A percentile compares a stretch with the other conserved stretches of the same genome.
Conservation (phyloP, 2,113 vertebrate species). For the Ramphastos sulfuratus region DNA sequence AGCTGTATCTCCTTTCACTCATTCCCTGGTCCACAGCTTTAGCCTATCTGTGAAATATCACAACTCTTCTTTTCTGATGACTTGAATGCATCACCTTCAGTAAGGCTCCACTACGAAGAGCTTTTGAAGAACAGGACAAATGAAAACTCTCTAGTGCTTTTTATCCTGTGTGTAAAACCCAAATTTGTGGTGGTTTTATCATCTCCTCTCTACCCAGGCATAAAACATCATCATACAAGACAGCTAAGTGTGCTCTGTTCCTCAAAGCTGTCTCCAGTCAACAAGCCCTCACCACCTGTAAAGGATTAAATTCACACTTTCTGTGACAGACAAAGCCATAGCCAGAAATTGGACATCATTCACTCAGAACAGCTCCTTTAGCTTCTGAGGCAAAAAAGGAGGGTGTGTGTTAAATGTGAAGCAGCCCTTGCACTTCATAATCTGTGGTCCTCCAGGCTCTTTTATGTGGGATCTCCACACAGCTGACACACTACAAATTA, state of each 20-base stretch:
- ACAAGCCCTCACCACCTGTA: neutral
- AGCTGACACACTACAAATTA: neutral
- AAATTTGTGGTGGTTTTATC: neutral
- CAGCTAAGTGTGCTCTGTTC: neutral
- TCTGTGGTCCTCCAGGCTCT: neutral
- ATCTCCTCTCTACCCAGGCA: neutral
- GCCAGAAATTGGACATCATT: neutral
- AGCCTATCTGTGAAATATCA: constrained; percentile 9
- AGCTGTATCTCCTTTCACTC: neutral
- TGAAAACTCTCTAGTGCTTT: constrained; percentile 37
- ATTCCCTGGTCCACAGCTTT: neutral
- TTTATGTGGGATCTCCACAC: neutral
- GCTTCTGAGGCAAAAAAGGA: neutral
- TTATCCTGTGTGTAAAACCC: neutral
- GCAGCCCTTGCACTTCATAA: neutral
- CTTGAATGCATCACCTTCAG: constrained; percentile 9
- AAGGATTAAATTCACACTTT: constrained; percentile 19
- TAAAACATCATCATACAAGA: constrained; percentile 46
- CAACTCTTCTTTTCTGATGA: neutral
- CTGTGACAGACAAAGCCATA: neutral
- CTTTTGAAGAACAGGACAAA: constrained; percentile 34
- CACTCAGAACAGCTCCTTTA: neutral
- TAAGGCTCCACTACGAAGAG: neutral
- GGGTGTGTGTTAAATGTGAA: neutral
- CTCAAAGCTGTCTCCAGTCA: constrained; percentile 46